Conservation (phyloP, 2,113 vertebrate genomes). For the Sinocyclocheilus grahami region DNA sequence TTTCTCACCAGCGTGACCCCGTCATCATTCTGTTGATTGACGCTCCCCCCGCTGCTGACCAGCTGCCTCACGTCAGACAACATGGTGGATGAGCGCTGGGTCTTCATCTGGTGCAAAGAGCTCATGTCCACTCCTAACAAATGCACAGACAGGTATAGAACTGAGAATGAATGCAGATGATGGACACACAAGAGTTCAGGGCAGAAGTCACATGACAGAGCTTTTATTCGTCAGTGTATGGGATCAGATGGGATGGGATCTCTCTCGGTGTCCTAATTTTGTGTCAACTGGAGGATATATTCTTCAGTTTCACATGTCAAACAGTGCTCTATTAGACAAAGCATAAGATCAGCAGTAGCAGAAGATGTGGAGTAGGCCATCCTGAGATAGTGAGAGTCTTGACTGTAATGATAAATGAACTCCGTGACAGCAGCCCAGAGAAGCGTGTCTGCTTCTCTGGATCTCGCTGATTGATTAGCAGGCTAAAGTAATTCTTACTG, state of each 20-base stretch:
- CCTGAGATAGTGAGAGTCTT: background rate
- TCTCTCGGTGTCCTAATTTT: background rate
- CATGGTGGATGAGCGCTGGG: conserved; percentile 83
- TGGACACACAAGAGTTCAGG: background rate
- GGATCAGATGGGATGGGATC: background rate
- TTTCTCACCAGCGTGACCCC: conserved; percentile 88
- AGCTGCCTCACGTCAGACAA: conserved; percentile 86
- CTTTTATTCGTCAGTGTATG: background rate
- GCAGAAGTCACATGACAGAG: conserved; percentile 35
- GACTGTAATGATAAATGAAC: conserved; percentile 6
- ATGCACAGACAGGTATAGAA: conserved; percentile 32
- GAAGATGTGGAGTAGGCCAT: background rate
- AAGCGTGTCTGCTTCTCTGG: background rate
- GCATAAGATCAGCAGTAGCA: background rate
- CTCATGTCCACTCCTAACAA: conserved; percentile 83
- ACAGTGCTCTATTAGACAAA: background rate
- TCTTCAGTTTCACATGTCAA: background rate
- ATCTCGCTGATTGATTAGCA: conserved; percentile 37
- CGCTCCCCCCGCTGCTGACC: conserved; percentile 75
- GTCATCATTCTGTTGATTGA: conserved; percentile 85
- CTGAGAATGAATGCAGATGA: background rate
- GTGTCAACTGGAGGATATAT: conserved; percentile 44
- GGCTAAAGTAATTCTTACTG: conserved; percentile 47
- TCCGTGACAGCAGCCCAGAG: background rate
- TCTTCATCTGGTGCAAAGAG: conserved; percentile 83